Base-by-base conservation (phyloP, 2,797 vertebrate species). In the Loriculus beryllinus region DNA sequence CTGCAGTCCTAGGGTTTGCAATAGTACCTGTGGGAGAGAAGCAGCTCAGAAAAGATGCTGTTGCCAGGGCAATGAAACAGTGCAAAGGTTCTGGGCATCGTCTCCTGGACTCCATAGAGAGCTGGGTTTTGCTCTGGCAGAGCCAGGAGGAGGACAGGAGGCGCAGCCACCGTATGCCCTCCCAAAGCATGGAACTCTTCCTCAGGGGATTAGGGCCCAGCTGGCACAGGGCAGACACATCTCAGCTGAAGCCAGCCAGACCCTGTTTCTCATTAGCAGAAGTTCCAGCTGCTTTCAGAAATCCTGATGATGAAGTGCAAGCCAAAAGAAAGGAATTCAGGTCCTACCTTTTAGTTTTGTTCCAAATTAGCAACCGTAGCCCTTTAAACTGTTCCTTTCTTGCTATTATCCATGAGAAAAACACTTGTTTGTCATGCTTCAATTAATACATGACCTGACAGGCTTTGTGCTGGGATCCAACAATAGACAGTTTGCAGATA, bases 211-310 rank as follows among this genome's bases (percentile, higher is more conserved):
- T 39, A 25, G 47, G 56, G 77, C 92, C 88, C 94, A 95, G 93
- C 74, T 94, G 95, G 83, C 86, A 74, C 82, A 39, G 37, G 1
- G 10, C 83, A 68, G 23, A n/a, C 28, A 43, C 48, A 70, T n/a
- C 65, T 43, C 69, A 49, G 75, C 35, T 70, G 68, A 74, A 77
- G 75, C 21, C 40, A 92, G 52, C 19, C 52, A 85, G 68, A 79
- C 33, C 28, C 60, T 70, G 19, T 40, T 85, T 82, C 68, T 87
- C 71, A 89, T 78, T 10, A 95, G 57, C 83, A 68, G 56, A 82
- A 78, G 78, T 74, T 93, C 60, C 90, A 89, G 88, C 64, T 92
- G 88, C 88, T 93, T 77, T 82, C 69, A 86, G 68, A 93, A 92
- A 88, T 68, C 68, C 86, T 10, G 5, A 0, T 48, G 59, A 80